Conservation (phyloP, 2,113 vertebrate species). For the Thalassarche chlororhynchos region DNA sequence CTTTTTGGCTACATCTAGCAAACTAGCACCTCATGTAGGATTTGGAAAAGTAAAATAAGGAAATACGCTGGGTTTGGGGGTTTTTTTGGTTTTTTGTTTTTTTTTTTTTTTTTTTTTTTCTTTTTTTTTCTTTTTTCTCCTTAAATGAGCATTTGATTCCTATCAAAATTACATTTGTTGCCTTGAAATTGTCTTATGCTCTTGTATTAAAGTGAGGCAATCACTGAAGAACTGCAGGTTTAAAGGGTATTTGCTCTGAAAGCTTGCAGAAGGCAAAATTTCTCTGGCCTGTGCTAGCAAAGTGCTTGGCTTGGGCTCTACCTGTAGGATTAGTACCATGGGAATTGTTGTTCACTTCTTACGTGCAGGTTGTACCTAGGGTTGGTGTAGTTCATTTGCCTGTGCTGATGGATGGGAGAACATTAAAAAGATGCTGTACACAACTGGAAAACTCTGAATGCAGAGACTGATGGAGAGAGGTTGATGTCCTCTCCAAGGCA, state of each 20-base stretch:
- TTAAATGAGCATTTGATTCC: constrained; percentile 7
- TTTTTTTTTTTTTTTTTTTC: background rate
- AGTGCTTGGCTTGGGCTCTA: background rate
- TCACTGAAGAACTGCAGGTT: background rate
- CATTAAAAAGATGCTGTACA: background rate
- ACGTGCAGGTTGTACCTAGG: background rate
- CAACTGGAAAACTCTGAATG: background rate
- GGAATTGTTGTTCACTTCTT: background rate
- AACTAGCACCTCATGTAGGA: background rate
- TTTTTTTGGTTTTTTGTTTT: no score
- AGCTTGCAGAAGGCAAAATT: background rate
- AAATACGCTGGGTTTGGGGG: rapidly evolving
- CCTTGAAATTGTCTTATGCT: background rate
- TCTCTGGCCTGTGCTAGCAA: background rate
- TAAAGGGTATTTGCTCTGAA: background rate
- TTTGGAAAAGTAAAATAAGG: background rate
- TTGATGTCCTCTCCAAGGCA: background rate
- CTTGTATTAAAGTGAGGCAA: background rate
- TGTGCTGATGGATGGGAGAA: background rate
- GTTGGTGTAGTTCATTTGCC: background rate
- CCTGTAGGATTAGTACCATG: background rate
- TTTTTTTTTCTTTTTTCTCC: background rate
- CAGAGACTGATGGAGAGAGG: background rate
- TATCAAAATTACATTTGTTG: constrained; percentile 4
- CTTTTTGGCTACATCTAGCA: background rate